Conservation (phyloP, 92 coral and sea anemone genomes). For the Zoanthus sansibaricus region DNA sequence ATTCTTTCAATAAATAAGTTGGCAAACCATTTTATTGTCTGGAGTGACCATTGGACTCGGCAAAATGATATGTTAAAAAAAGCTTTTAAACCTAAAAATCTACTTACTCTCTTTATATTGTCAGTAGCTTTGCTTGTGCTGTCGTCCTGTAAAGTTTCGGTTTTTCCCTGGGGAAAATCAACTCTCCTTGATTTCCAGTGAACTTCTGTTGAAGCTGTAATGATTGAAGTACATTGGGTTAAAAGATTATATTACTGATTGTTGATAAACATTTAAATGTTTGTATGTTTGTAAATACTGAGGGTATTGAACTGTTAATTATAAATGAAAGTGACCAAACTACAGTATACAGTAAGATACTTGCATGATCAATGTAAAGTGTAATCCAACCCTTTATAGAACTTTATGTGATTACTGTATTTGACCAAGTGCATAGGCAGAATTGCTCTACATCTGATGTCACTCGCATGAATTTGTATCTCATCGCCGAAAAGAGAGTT, state of each 20-base stretch:
- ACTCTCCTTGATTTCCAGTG: constrained; percentile 16
- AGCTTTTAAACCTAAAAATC: background rate
- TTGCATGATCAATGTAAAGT: background rate
- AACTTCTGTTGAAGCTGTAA: background rate
- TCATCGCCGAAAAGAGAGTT: too few relatives aligned
- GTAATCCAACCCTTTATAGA: too few relatives aligned
- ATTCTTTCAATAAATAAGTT: background rate
- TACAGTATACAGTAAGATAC: background rate
- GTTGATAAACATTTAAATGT: background rate
- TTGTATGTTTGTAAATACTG: background rate
- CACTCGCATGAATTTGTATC: too few relatives aligned
- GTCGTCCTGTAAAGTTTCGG: constrained; percentile 4
- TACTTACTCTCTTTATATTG: constrained; percentile 17
- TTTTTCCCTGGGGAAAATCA: background rate
- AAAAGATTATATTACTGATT: background rate
- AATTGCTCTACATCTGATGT: too few relatives aligned
- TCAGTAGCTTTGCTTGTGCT: constrained; percentile 9
- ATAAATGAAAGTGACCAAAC: background rate
- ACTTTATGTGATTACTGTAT: background rate
- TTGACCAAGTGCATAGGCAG: too few relatives aligned
- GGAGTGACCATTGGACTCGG: background rate
- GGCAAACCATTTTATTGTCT: background rate
- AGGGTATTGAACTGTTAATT: constrained; percentile 7
- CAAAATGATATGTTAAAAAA: background rate
- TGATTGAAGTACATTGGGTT: constrained; percentile 3